A percentile compares a stretch with the other conserved stretches of the same genome.
Evolutionary conservation across 2,888 invertebrate species (phyloP).

Genomic region (Phyto melanocephala): DNA sequence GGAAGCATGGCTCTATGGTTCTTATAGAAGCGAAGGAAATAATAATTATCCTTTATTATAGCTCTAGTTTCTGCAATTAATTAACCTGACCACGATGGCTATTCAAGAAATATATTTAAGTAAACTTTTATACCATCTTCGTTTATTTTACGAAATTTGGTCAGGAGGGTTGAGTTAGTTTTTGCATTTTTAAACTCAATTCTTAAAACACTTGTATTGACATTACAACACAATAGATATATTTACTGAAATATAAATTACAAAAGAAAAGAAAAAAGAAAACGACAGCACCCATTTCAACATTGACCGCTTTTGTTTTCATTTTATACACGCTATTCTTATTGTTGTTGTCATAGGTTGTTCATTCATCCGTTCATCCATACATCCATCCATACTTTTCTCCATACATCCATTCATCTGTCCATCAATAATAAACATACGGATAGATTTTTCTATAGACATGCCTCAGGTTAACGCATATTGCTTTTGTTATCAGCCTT

Average conservation of each 20-base stretch:
- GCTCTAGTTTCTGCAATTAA: too few relatives aligned
- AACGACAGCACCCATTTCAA: conserved; percentile 30
- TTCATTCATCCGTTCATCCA: conserved; percentile 25
- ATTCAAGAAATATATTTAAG: too few relatives aligned
- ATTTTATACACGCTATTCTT: conserved; percentile 5
- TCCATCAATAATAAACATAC: neutral
- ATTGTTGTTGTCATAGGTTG: conserved; percentile 37
- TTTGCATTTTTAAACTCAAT: too few relatives aligned
- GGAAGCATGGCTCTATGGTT: too few relatives aligned
- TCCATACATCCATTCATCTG: conserved; percentile 1
- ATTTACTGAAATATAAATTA: conserved; percentile 59
- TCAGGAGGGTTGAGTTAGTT: too few relatives aligned
- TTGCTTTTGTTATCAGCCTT: conserved; percentile 11
- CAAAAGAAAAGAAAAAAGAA: conserved; percentile 62
- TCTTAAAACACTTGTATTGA: conserved; percentile 53
- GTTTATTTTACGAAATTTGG: too few relatives aligned
- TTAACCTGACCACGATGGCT: too few relatives aligned
- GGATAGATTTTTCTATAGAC: conserved; percentile 1
- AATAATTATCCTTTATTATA: too few relatives aligned
- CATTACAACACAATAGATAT: neutral
- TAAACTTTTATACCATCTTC: too few relatives aligned
- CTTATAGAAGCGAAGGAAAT: too few relatives aligned
- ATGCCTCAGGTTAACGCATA: conserved; percentile 46
- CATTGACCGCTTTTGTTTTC: conserved; percentile 60
- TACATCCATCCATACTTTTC: neutral